Percentiles rank a stretch among this genome's conserved stretches.
Evolutionary conservation across 1,140 invertebrate species (phyloP).

Genomic region (Drosophila oshimai): DNA sequence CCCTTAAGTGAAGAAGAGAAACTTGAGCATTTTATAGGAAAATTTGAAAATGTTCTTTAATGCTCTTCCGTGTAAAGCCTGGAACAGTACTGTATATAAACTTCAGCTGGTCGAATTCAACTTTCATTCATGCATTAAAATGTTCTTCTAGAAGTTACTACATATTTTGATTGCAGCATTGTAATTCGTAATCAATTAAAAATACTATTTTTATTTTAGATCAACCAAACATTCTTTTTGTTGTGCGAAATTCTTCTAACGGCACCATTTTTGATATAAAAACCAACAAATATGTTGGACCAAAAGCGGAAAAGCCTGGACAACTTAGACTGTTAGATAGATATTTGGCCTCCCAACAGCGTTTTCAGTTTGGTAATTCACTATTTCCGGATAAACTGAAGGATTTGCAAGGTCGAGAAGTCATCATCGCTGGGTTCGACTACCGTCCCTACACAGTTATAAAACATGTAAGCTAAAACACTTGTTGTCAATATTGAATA

Average conservation of each 20-base stretch:
- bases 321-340: constrained; percentile 48
- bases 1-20: too few relatives aligned
- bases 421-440: constrained; percentile 60
- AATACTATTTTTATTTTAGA: constrained; percentile 32
- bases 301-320: constrained; percentile 24
- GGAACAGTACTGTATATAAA: too few relatives aligned
- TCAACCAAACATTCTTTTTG: constrained; percentile 63
- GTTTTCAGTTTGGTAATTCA: constrained; percentile 4
- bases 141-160: too few relatives aligned
- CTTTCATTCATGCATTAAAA: too few relatives aligned
- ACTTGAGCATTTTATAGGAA: too few relatives aligned
- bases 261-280: constrained; percentile 51
- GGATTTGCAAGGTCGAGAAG: constrained; percentile 61
- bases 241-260: constrained; percentile 10
- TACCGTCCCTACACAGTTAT: constrained; percentile 69
- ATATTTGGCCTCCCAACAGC: constrained; percentile 14
- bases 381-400: constrained; percentile 63
- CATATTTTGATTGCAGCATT: too few relatives aligned
- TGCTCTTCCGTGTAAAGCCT: too few relatives aligned
- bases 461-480: constrained; percentile 59
- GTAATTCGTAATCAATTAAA: too few relatives aligned
- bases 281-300: constrained; percentile 72
- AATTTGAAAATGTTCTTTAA: too few relatives aligned
- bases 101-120: too few relatives aligned
- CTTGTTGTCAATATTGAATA: too few relatives aligned